A percentile compares a stretch with the other conserved stretches of the same genome.
Conservation (phyloP, 2,797 vertebrate species). For the Adelosebastes latens region DNA sequence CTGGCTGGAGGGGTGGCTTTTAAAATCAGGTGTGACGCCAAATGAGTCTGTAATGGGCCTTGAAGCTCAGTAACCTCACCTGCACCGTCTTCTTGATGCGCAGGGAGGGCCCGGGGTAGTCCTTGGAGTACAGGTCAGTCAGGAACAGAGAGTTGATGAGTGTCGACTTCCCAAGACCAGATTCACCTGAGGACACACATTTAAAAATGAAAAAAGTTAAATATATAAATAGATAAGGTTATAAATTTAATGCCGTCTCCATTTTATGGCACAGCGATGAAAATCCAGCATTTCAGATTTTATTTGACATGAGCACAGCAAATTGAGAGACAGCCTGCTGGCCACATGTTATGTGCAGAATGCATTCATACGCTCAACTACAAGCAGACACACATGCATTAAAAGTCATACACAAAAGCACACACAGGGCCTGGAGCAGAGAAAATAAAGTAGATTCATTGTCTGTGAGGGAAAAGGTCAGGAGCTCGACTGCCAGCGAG, state of each 20-base stretch:
- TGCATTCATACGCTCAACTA: not conserved
- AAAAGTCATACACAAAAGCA: not conserved
- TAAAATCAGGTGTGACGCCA: not conserved
- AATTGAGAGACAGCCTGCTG: not conserved
- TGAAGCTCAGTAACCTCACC: slow-evolving; percentile 57
- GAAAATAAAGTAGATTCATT: slow-evolving; percentile 56
- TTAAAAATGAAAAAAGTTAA: not conserved
- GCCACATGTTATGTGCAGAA: not conserved
- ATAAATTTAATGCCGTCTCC: not conserved
- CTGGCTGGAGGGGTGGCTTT: too few relatives aligned
- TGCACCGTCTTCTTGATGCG: slow-evolving; percentile 88
- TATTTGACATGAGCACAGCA: not conserved
- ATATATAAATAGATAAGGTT: not conserved
- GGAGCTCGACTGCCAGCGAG: slow-evolving; percentile 43
- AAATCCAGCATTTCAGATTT: not conserved
- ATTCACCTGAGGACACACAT: slow-evolving; percentile 80
- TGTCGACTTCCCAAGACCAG: slow-evolving; percentile 87
- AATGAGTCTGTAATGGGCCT: not conserved
- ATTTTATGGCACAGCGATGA: not conserved
- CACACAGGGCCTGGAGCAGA: not conserved
- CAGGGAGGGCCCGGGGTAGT: slow-evolving; percentile 85
- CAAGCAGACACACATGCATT: not conserved
- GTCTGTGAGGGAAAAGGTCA: slow-evolving; percentile 58
- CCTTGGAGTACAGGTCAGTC: slow-evolving; percentile 87
- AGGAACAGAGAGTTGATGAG: slow-evolving; percentile 88